Evolutionary conservation across 2,113 vertebrate genomes (phyloP), one percentile per base, ranked within the genome.

Genomic region (Aythya baeri): DNA sequence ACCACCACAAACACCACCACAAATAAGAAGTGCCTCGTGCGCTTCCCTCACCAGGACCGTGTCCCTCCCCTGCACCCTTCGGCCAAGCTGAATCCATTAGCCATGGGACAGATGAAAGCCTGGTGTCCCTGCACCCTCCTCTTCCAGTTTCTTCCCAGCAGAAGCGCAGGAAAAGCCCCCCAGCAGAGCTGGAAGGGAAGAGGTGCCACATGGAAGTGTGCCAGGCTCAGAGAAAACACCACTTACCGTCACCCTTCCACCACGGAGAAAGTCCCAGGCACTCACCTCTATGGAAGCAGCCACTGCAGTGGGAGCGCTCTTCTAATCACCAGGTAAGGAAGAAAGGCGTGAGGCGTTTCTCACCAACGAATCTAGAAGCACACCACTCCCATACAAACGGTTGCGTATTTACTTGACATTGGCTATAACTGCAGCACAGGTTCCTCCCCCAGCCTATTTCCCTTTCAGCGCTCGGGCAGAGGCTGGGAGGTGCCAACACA

Each of bases 331-430:
- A 26, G 43, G 70, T 70, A 80, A 90, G 7, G 55, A 67, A 74
- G 62, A 66, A 91, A 76, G 68, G 86, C 44, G 80, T 86, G 86
- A 91, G 91, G 61, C 49, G 34, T 86, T 94, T 96, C 92, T 93
- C 77, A 59, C 34, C 15, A 4, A 61, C 9, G 44, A 44, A 31
- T 80, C 44, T 36, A 62, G 74, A 85, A 91, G 85, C 44, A 49
- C 0, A 21, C 74, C 66, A 71, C 91, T 88, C 88, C 89, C 76
- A 61, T 68, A 66, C 26, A 63, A 68, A 81, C 3, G 0, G 20
- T 58, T 61, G 18, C 27, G 4, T 81, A 75, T 72, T 94, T 86
- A 84, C 71, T 94, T 62, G 70, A 66, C 78, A 32, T 3, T 10
- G n/a, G 73, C 27, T n/a, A 38, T 2, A 18, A 58, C 59, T 43